Evolutionary conservation across 1,140 invertebrate genomes (phyloP), one percentile per base, ranked within the genome.

Genomic region (Elymnias hypermnestra): DNA sequence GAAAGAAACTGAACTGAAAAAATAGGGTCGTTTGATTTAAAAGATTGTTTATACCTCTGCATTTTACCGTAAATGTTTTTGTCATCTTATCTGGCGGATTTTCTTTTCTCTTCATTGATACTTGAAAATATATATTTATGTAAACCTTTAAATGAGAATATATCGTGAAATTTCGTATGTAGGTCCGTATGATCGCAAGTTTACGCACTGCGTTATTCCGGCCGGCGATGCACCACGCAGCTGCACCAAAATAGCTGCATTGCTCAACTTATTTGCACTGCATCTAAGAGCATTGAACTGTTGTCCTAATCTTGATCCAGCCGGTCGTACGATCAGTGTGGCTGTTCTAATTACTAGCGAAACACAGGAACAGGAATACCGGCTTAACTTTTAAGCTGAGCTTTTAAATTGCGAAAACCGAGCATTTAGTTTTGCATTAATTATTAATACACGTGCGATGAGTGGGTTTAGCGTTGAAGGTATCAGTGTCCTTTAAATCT

Each of bases 241-340:
- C 42, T 63, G 63, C 61, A 73, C 70, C 59, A 53, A 85, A 85
- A 85, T 85, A 85, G 68, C 62, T 50, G 33, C 63, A 49, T 83
- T 83, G 73, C 82, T 76, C 82, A 83, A 85, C 72, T 63, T 62
- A 83, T 85, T 83, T 56, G 82, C 77, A 82, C 69, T 75, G 62
- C 74, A 83, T 70, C 70, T 72, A 64, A 45, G 78, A 70, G 74
- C 81, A 77, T 75, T 85, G 81, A 85, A 83, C 78, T 72, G 57
- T 45, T 63, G 60, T 71, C 72, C 70, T 74, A 74, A 79, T 74
- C 65, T 57, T 49, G 63, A 39, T 46, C 53, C 57, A 68, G 43
- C 63, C 57, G 59, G 65, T 42, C 57, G 58, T 63, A 62, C 72
- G 72, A 63, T 74, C 79, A 81, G 79, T 82, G 54, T 57, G 54